Evolutionary conservation across 2,113 vertebrate species (phyloP).

Genomic region (Gorsachius goisagi): DNA sequence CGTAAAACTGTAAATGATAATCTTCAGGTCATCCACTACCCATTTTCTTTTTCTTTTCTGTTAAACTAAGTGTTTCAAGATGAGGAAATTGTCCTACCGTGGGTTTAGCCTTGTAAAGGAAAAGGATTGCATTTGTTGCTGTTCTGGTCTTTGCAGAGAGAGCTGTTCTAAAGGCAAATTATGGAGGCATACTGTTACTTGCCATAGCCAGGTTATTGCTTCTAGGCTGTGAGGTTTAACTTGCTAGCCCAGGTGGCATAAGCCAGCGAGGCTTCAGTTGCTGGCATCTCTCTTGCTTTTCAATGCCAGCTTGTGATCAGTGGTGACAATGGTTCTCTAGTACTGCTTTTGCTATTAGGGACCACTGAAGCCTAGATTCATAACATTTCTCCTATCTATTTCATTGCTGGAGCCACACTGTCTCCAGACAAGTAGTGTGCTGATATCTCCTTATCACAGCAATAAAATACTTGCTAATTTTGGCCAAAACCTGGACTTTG

Average conservation of each 20-base stretch:
- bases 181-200: neutral
- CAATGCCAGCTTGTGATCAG: neutral
- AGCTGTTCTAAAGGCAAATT: neutral
- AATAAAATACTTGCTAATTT: neutral
- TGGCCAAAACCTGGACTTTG: neutral
- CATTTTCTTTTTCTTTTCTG: neutral
- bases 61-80: neutral
- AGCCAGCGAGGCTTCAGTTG: neutral
- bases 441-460: neutral
- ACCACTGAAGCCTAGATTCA: neutral
- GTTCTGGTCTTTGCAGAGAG: neutral
- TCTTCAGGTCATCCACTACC: slow-evolving; percentile 12
- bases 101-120: neutral
- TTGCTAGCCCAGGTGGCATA: neutral
- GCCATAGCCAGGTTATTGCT: neutral
- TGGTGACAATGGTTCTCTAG: neutral
- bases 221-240: neutral
- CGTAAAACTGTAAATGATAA: neutral
- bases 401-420: neutral
- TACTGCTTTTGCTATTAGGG: neutral
- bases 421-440: neutral
- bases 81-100: neutral
- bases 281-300: neutral
- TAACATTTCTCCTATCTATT: neutral
- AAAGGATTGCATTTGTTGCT: neutral